Base-by-base conservation (phyloP, 2,113 vertebrate genomes). In the Notothenia rossii region DNA sequence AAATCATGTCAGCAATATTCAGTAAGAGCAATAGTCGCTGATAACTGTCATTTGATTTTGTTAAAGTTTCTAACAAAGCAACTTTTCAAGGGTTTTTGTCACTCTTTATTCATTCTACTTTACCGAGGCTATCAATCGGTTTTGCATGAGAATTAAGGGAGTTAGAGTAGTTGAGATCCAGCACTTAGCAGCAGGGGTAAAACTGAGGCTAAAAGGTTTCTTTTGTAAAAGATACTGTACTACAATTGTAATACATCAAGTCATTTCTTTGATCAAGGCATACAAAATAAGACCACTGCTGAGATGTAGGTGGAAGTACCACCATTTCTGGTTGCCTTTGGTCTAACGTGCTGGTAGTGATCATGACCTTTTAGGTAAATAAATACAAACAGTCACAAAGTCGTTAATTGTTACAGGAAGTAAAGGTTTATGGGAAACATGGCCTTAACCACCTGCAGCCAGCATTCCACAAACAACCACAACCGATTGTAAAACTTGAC, bases 21-120 rank as follows among this genome's bases (percentile, higher is more conserved):
- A 68, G 64, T 73, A 55, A 67, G 78, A 80, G 88, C 81, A 86
- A 82, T 77, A 82, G 71, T 90, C 81, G 66, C 68, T 78, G 71
- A 80, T 86, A 79, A 90, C 65, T 83, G 79, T 82, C 68, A 86
- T 90, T 90, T 83, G 51, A 84, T 88, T 91, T 89, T 81, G 7
- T 73, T 72, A 79, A 72, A 83, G 78, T 90, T 88, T 91, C 75
- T 75, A 80, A 79, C 56, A 70, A 77, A 80, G 75, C 56, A 79
- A 86, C 86, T 88, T 84, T 88, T 83, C 84, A 77, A 79, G 76
- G 75, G 66, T 69, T 43, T 81, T 82, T 67, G 67, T 77, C 77
- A 58, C 79, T 61, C 33, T 70, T 54, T 36, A 50, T 76, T 75
- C 9, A 59, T 46, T 75, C 61, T 36, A 69, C 75, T 87, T 82